phyloP scores from a whole-genome alignment of 1,140 invertebrate genomes.

The Cydia amplana region DNA sequence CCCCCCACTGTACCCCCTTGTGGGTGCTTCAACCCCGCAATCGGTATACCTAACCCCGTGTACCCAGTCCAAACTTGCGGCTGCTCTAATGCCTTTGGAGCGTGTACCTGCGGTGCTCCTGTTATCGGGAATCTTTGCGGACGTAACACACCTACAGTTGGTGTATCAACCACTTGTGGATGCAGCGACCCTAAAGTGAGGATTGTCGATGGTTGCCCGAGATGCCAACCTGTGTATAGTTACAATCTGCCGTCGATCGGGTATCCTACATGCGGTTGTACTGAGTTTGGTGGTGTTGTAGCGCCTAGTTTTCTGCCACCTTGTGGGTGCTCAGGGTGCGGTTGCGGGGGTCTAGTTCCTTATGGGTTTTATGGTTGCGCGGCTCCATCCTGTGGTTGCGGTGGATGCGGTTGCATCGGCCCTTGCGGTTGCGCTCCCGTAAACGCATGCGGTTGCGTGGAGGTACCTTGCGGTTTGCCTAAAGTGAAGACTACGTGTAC shows the following conservation, averaged over 20 bases:
- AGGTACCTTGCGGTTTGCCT: slow-evolving; percentile 2
- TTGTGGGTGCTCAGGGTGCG: background rate
- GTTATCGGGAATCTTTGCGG: slow-evolving; percentile 5
- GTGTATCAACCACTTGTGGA: slow-evolving; percentile 3
- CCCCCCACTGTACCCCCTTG: slow-evolving; percentile 5
- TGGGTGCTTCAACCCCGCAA: slow-evolving; percentile 19
- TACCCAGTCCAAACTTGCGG: slow-evolving; percentile 4
- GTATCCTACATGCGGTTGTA: background rate
- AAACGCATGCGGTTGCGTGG: slow-evolving; percentile 9
- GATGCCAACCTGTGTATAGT: slow-evolving; percentile 16
- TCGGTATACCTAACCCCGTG: background rate
- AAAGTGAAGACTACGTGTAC: slow-evolving; percentile 19
- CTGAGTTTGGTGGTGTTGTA: background rate
- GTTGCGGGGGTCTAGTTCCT: background rate
- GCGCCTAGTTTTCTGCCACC: background rate
- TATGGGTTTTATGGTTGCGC: background rate
- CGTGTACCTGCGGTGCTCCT: background rate
- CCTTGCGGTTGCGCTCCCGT: background rate
- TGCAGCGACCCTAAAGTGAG: slow-evolving; percentile 1
- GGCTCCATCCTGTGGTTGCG: background rate
- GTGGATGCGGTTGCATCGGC: background rate
- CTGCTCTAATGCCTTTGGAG: background rate
- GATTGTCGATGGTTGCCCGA: slow-evolving; percentile 6
- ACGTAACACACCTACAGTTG: background rate
- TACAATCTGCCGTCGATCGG: slow-evolving; percentile 12